Base-by-base conservation (phyloP, 2,888 invertebrate genomes). In the Thymelicus acteon region DNA sequence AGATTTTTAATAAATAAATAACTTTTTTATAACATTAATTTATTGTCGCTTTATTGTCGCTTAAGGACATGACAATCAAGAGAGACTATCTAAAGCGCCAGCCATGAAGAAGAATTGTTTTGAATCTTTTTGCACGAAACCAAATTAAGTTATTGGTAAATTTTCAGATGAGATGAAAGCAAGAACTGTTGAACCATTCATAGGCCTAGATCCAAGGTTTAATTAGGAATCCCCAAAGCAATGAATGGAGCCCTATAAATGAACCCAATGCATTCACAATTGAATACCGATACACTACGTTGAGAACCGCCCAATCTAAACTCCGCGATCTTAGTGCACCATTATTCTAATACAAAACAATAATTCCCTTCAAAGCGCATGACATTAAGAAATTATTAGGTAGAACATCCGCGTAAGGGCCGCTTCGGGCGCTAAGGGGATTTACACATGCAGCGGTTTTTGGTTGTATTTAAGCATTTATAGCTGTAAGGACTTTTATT, bases 311-410 rank as follows among this genome's bases (percentile, higher is more conserved):
- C 65, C 65, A 65, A 71, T 71, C 71, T 87, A 75, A 79, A 82
- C 83, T 83, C 84, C 83, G 83, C 82, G 82, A 90, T 91, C 90
- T 87, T 82, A 85, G 84, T 85, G 85, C 84, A 79, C 86, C 84
- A 89, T 92, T 92, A 92, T 91, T 91, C 87, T 89, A 88, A 88
- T 85, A 88, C 90, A 89, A 92, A 93, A 93, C 92, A 93, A 92
- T 93, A 92, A 92, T 92, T 92, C 91, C 88, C 86, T 88, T 88
- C 87, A 84, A 82, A 90, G 88, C 87, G 88, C 91, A 91, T 93
- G 93, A 89, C 92, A 92, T 93, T 92, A 90, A 90, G 92, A 92
- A 93, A 93, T 92, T 92, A 91, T 92, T 92, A 91, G 92, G 91
- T 93, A 89, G 90, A 75, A 86, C 89, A 91, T 92, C 91, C 92